phyloP scores from a whole-genome alignment of 2,888 invertebrate genomes.

The Dendrolimus pini region DNA sequence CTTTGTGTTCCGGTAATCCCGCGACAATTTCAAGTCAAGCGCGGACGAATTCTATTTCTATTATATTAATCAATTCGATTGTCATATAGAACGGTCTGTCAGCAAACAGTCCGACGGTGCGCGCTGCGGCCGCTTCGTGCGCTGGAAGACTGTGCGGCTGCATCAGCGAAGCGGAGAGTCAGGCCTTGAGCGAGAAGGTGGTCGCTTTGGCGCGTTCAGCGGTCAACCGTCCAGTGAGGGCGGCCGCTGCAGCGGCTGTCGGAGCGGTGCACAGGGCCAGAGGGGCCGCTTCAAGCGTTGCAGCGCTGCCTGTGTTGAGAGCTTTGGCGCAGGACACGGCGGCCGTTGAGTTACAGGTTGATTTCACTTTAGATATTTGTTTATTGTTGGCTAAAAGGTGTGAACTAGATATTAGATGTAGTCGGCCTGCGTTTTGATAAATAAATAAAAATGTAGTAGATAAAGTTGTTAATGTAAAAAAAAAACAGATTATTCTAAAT shows the following conservation, averaged over 20 bases:
- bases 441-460: too few relatives aligned
- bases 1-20: too few relatives aligned
- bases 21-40: too few relatives aligned
- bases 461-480: too few relatives aligned
- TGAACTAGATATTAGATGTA: too few relatives aligned
- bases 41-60: too few relatives aligned
- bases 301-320: constrained; percentile 95
- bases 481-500: too few relatives aligned
- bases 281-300: constrained; percentile 96
- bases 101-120: constrained; percentile 85
- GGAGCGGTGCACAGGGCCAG: constrained; percentile 97
- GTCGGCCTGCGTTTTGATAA: too few relatives aligned
- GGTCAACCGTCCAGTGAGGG: constrained; percentile 34
- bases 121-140: constrained; percentile 97
- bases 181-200: constrained; percentile 51
- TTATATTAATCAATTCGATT: too few relatives aligned
- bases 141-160: constrained; percentile 86
- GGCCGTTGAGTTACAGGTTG: constrained; percentile 94
- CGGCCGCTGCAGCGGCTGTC: constrained; percentile 83
- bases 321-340: constrained; percentile 96
- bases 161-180: constrained; percentile 47
- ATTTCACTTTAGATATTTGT: not conserved
- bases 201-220: constrained; percentile 44
- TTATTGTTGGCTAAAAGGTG: too few relatives aligned
- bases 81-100: constrained; percentile 80